Base-by-base conservation (phyloP, 2,888 invertebrate species). In the Pseudococcus jackbeardsleyi region DNA sequence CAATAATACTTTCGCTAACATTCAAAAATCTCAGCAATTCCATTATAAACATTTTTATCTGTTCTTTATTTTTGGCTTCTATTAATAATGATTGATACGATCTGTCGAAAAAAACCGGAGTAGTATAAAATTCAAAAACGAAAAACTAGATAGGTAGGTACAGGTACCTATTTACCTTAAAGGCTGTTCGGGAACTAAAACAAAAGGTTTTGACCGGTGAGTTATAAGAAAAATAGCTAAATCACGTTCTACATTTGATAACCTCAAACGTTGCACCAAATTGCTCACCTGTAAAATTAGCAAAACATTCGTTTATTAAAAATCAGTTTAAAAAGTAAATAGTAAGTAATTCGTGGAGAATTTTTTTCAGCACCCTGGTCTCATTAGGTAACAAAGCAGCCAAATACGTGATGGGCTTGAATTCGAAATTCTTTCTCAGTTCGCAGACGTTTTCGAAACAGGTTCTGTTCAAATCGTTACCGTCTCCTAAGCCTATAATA, bases 211-310 rank as follows among this genome's bases (percentile, higher is more conserved):
- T 48, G 26, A 64, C 0, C 26, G 7, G 3, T 97, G 93, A 90
- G 94, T 93, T 0, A 96, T 93, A 46, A 98, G 92, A 90, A 97
- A 98, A 39, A 95, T 92, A 1, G 95, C 94, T 89, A 97, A 91
- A 90, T 97, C 96, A 90, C 97, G 93, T 90, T 98, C 98, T 91
- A 94, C 96, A n/a, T 94, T 94, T 0, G 98, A 97, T 89, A 98
- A 93, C 91, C 96, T 98, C 0, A 98, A 92, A 89, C 98, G 94
- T 72, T 92, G 92, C 91, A 97, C 94, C 12, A 98, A 91, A 0
- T 92, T 90, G 86, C 94, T 89, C 39, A 92, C 91, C 91, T 92
- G 89, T 39, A 89, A 84, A 84, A 8, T 9, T 6, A 42, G 8
- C 42, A 84, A 39, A 33, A 33, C 1, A 33, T 2, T 33, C 26